phyloP scores from a whole-genome alignment of 2,797 vertebrate species.

The Mus spretus region DNA sequence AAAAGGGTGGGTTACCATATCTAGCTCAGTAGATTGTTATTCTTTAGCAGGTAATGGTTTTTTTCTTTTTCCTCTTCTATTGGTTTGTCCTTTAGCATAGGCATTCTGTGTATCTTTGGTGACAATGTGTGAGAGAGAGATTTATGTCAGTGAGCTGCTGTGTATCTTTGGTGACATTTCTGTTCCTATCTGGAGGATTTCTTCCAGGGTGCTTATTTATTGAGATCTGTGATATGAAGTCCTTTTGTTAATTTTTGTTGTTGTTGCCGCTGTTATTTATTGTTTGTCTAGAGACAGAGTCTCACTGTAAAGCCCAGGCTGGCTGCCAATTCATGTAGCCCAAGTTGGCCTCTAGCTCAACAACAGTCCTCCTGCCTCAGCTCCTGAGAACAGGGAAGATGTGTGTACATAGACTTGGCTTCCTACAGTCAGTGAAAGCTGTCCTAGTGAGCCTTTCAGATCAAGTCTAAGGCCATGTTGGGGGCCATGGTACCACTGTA shows the following conservation, averaged over 20 bases:
- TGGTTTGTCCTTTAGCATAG: conserved; percentile 39
- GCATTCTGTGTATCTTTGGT: conserved; percentile 5
- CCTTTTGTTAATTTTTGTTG: conserved; percentile 27
- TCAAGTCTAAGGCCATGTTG: neutral
- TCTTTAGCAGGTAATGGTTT: neutral
- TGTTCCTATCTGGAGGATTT: conserved; percentile 18
- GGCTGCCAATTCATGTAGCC: neutral
- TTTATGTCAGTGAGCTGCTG: neutral
- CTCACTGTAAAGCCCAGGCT: neutral
- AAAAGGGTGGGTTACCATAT: neutral
- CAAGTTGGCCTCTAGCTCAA: neutral
- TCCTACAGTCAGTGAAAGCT: neutral
- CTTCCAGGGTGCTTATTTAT: neutral
- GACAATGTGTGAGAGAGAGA: neutral
- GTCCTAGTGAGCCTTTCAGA: neutral
- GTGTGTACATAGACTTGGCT: neutral
- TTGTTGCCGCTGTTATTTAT: neutral
- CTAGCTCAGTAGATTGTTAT: neutral
- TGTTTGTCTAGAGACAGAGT: neutral
- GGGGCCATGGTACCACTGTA: neutral
- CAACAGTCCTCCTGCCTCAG: neutral
- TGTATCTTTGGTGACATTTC: conserved; percentile 25
- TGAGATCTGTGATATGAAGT: neutral
- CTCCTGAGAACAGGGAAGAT: neutral
- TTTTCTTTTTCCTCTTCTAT: neutral